phyloP scores from a whole-genome alignment of 2,113 vertebrate species.

The Plecotus auritus region DNA sequence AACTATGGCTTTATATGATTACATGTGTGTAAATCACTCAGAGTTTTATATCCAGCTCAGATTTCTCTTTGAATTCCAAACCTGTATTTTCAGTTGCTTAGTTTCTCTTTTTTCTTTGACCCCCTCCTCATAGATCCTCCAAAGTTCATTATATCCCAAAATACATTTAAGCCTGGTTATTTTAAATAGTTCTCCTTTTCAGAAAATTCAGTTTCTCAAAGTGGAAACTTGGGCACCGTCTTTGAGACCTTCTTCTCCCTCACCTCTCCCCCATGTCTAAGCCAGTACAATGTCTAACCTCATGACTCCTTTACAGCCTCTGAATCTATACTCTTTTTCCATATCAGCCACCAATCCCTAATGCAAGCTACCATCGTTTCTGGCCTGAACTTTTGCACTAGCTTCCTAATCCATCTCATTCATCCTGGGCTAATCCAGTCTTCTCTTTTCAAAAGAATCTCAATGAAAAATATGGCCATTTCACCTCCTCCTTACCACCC shows the following conservation, averaged over 20 bases:
- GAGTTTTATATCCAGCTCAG: background rate
- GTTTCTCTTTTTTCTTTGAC: background rate
- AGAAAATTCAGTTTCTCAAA: background rate
- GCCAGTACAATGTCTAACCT: background rate
- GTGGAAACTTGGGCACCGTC: background rate
- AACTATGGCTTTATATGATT: background rate
- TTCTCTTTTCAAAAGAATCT: background rate
- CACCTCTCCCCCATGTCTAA: background rate
- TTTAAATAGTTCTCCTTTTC: background rate
- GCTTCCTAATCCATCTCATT: background rate
- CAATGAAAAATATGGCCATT: background rate
- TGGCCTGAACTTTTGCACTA: background rate
- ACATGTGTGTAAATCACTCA: background rate
- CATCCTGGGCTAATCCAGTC: background rate
- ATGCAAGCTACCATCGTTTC: background rate
- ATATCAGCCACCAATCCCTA: background rate
- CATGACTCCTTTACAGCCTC: background rate
- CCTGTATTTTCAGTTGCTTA: background rate
- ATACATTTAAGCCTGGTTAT: background rate
- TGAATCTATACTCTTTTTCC: background rate
- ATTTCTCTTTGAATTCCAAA: background rate
- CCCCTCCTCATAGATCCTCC: background rate
- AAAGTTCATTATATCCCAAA: background rate
- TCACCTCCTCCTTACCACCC: background rate
- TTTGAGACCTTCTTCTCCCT: background rate